A percentile compares a stretch with the other conserved stretches of the same genome.
These are phyloP conservation scores for Celastrina argiolus DNA, from an alignment of 2,888 invertebrate genomes.

Conservation along the genomic window DNA sequence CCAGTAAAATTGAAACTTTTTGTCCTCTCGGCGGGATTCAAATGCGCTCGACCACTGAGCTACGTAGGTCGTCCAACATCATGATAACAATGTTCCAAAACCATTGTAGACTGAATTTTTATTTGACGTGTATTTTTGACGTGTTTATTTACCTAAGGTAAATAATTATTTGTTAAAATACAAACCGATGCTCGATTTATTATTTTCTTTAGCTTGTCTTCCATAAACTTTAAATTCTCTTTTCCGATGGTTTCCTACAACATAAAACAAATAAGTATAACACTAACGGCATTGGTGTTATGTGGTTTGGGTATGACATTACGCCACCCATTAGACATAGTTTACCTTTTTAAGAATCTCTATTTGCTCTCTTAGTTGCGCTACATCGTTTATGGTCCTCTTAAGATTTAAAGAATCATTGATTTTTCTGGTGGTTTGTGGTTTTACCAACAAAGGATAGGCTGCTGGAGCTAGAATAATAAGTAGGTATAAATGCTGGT, in stretches of 20 bases:
- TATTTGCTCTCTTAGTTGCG: slow-evolving; percentile 48
- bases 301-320: too few species aligned
- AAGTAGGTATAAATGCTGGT: background rate
- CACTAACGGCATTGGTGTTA: too few species aligned
- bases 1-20: too few species aligned
- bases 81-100: background rate
- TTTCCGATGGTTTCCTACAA: slow-evolving; percentile 53
- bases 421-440: slow-evolving; percentile 29
- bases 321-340: background rate
- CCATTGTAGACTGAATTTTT: too few species aligned
- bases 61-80: too few species aligned
- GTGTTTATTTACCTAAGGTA: background rate
- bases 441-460: slow-evolving; percentile 43
- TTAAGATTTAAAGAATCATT: slow-evolving; percentile 39
- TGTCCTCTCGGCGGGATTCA: too few species aligned
- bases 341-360: slow-evolving; percentile 56
- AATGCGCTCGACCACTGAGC: too few species aligned
- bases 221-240: slow-evolving; percentile 53
- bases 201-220: slow-evolving; percentile 53
- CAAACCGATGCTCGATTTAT: slow-evolving; percentile 50
- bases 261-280: background rate
- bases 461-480: slow-evolving; percentile 36
- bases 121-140: background rate
- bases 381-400: slow-evolving; percentile 50
- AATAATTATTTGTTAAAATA: slow-evolving; percentile 24